Conservation (phyloP, 2,113 vertebrate species). For the Chlorodrepanis virens region DNA sequence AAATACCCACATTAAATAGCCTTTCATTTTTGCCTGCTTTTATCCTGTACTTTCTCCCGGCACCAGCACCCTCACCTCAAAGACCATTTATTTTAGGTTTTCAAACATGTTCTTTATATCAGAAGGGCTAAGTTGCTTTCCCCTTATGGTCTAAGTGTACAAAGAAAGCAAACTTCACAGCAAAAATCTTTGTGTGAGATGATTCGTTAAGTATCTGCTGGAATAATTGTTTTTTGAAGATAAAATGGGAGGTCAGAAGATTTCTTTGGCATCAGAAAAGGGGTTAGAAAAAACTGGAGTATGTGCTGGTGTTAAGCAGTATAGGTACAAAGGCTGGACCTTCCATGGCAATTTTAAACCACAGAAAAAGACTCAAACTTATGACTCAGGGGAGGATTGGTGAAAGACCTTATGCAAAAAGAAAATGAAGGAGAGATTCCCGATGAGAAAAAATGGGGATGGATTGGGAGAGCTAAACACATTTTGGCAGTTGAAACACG, state of each 20-base stretch:
- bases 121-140: not conserved
- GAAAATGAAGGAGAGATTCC: not conserved
- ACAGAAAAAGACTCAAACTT: not conserved
- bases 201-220: not conserved
- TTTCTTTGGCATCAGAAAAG: not conserved
- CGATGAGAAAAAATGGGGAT: not conserved
- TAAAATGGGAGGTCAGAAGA: not conserved
- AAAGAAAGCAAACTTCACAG: not conserved
- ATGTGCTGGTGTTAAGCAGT: not conserved
- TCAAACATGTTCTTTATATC: not conserved
- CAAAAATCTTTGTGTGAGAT: not conserved
- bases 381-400: not conserved
- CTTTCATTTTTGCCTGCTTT: not conserved
- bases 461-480: not conserved
- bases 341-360: not conserved
- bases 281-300: not conserved
- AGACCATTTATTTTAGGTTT: not conserved
- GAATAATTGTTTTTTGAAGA: not conserved
- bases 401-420: not conserved
- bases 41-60: not conserved
- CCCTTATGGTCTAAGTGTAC: rapidly evolving
- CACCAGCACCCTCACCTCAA: not conserved
- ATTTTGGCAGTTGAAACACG: not conserved
- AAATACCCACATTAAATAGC: not conserved
- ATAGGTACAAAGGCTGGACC: not conserved